Conservation (phyloP, 2,113 vertebrate genomes). For the Pungitius pungitius region DNA sequence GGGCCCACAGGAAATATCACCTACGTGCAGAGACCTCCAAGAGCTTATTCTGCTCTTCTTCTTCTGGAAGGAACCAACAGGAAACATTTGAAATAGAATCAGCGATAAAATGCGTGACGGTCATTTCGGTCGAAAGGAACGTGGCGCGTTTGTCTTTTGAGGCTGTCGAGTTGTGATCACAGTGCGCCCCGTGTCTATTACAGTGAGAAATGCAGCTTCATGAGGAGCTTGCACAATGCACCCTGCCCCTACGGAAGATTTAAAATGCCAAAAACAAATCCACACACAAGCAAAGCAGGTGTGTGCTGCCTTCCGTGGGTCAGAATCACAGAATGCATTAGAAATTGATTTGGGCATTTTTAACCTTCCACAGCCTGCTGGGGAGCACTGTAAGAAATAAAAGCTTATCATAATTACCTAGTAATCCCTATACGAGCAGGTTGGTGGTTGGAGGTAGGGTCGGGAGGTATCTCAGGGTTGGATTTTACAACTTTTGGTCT, state of each 20-base stretch:
- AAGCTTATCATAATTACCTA: conserved; percentile 39
- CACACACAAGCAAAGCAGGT: background rate
- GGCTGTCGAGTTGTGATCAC: conserved; percentile 73
- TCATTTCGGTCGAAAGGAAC: conserved; percentile 6
- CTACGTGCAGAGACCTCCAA: background rate
- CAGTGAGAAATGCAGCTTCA: conserved; percentile 51
- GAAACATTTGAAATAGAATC: conserved; percentile 22
- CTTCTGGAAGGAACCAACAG: conserved; percentile 21
- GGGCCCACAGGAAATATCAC: conserved; percentile 6
- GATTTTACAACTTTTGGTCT: conserved; percentile 73
- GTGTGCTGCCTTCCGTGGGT: background rate
- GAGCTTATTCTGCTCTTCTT: conserved; percentile 45
- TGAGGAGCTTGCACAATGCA: conserved; percentile 26
- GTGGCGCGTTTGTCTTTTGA: conserved; percentile 44
- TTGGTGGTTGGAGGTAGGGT: conserved; percentile 75
- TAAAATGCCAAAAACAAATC: conserved; percentile 28
- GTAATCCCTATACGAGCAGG: conserved; percentile 64
- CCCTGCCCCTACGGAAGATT: conserved; percentile 32
- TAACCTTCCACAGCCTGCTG: conserved; percentile 37
- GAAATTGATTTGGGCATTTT: conserved; percentile 20
- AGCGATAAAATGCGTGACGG: conserved; percentile 33
- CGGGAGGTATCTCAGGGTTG: conserved; percentile 72
- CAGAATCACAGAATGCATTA: background rate
- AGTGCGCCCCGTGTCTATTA: conserved; percentile 55
- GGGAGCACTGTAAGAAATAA: conserved; percentile 38